These are phyloP conservation scores for Sialis lutaria DNA, from an alignment of 2,888 invertebrate genomes.

Conservation along the genomic window DNA sequence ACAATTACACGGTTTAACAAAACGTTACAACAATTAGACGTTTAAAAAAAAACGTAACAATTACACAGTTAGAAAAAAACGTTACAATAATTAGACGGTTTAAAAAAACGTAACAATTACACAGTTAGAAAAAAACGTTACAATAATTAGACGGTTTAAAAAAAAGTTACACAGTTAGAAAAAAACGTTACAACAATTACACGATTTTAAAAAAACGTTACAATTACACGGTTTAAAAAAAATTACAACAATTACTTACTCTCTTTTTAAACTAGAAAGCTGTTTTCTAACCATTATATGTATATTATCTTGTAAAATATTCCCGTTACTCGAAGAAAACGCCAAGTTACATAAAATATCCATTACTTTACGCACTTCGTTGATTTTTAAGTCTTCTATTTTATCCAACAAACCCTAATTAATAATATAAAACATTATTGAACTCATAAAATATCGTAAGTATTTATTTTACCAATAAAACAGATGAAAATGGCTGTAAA, in stretches of 20 bases:
- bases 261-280: slow-evolving; percentile 43
- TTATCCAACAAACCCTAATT: slow-evolving; percentile 55
- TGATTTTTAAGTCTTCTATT: slow-evolving; percentile 51
- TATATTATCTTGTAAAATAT: slow-evolving; percentile 58
- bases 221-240: not conserved
- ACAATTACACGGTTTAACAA: too few species aligned
- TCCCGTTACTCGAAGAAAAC: slow-evolving; percentile 30
- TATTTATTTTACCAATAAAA: slow-evolving; percentile 1
- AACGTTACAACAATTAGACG: too few species aligned
- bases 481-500: slow-evolving; percentile 34
- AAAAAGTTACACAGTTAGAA: too few species aligned
- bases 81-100: too few species aligned
- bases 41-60: too few species aligned
- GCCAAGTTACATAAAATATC: slow-evolving; percentile 61
- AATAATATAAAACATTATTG: not conserved
- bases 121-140: too few species aligned
- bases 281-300: slow-evolving; percentile 76
- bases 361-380: slow-evolving; percentile 60
- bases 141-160: too few species aligned
- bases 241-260: slow-evolving; percentile 17
- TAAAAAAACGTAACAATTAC: too few species aligned
- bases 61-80: too few species aligned
- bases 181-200: too few species aligned
- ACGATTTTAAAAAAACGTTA: too few species aligned
- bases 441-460: not conserved